These are phyloP conservation scores for Leucosticte australis DNA, from an alignment of 2,113 vertebrate genomes.

Conservation along the genomic window DNA sequence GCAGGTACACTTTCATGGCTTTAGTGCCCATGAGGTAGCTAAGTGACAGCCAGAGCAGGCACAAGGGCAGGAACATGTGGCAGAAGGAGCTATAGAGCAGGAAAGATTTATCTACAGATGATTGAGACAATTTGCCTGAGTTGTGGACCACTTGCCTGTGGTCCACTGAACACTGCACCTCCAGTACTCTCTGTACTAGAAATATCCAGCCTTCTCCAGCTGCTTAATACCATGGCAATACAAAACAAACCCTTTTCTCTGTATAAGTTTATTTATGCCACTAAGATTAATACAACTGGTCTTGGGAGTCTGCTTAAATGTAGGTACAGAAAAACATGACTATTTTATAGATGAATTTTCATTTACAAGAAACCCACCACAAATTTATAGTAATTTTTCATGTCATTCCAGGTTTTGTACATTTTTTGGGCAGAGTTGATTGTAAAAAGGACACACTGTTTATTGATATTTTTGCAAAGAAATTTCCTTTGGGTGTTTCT, in stretches of 20 bases:
- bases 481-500: background rate
- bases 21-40: background rate
- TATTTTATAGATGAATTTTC: background rate
- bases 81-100: background rate
- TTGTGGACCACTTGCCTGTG: rapidly evolving
- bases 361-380: background rate
- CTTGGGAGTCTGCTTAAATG: background rate
- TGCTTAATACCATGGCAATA: background rate
- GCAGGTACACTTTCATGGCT: background rate
- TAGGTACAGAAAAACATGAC: background rate
- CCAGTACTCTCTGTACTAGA: background rate
- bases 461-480: background rate
- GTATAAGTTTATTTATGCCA: background rate
- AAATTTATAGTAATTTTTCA: background rate
- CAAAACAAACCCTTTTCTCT: background rate
- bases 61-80: background rate
- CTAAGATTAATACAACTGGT: background rate
- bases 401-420: background rate
- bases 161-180: background rate
- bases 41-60: background rate
- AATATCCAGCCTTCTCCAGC: background rate
- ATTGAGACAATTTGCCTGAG: background rate
- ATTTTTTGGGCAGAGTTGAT: background rate
- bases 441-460: background rate
- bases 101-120: background rate